Base-by-base conservation (phyloP, 2,113 vertebrate species). In the Zosterops pallidus region DNA sequence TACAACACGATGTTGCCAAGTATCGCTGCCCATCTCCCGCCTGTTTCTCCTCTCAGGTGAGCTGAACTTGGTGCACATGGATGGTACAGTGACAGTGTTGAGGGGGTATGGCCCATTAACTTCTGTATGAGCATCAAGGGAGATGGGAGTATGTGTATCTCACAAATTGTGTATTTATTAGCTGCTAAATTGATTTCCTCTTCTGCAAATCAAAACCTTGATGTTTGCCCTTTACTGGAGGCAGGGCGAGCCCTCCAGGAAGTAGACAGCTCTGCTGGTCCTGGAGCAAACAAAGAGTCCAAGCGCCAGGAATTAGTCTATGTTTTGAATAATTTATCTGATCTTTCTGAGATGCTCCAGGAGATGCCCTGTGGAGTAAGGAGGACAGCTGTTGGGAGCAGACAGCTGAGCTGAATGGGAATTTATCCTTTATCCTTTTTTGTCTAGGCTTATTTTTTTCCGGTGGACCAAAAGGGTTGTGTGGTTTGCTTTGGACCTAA, bases 281-380 rank as follows among this genome's bases (percentile, higher is more conserved):
- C 47, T 63, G 88, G 81, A 37, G 72, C 0, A 16, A 94, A 52
- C 55, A 92, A 39, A 88, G 79, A 72, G 57, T 81, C 88, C 44
- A 39, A 88, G 41, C 0, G 0, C 49, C 87, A 78, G 86, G 79
- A 90, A 67, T 83, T 68, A 75, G 64, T 47, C 83, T 74, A 28
- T 72, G 68, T 78, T 89, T 81, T 96, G 83, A 94, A 93, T 94
- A 93, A 94, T 95, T 90, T 33, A 88, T 90, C 82, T 92, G 82
- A 35, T 93, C 52, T 74, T 95, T 80, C 85, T 60, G 85, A 95
- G 82, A 56, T 94, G 92, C 71, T 80, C 62, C 64, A 69, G 71
- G 68, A 93, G 76, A 78, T 93, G 56, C 64, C 79, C 64, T 53
- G 69, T 67, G 71, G 90, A 1, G 0, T 41, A 29, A 80, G 63